These are phyloP conservation scores for Menidia menidia DNA, from an alignment of 2,797 vertebrate species.

Conservation along the genomic window DNA sequence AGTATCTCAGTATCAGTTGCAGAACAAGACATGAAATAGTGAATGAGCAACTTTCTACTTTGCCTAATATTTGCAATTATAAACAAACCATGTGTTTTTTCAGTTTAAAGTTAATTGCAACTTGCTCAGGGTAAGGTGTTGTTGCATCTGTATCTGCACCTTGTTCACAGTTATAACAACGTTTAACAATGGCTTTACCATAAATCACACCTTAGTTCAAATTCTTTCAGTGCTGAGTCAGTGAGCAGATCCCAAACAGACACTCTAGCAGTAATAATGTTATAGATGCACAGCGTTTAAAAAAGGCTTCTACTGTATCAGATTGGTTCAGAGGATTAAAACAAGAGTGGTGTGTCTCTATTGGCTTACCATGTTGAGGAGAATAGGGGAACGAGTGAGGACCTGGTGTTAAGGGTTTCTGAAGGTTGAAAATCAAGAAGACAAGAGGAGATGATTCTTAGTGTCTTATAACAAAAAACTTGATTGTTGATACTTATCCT, in stretches of 20 bases:
- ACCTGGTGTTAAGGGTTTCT: conserved; percentile 64
- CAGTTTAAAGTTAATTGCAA: no score
- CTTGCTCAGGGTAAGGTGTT: no score
- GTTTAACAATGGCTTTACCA: conserved; percentile 9
- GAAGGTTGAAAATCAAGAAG: conserved; percentile 35
- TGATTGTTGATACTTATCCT: conserved; percentile 1
- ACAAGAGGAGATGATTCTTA: conserved; percentile 25
- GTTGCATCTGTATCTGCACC: no score
- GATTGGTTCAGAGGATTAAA: conserved; percentile 45
- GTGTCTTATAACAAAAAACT: background rate
- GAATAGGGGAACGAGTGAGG: conserved; percentile 42
- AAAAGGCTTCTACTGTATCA: conserved; percentile 25
- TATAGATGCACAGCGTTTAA: conserved; percentile 5
- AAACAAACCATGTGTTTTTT: no score
- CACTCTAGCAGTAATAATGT: conserved; percentile 26
- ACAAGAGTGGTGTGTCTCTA: conserved; percentile 20
- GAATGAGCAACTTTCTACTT: no score
- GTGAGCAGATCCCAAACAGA: conserved; percentile 48
- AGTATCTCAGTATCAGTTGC: no score
- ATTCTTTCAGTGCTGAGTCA: conserved; percentile 44
- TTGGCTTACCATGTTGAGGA: conserved; percentile 72
- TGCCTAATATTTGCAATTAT: no score
- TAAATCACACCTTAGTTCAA: conserved; percentile 53
- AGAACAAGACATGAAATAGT: no score
- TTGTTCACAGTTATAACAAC: no score